Evolutionary conservation across 2,113 vertebrate species (phyloP).

Genomic region (Bujurquina vittata): DNA sequence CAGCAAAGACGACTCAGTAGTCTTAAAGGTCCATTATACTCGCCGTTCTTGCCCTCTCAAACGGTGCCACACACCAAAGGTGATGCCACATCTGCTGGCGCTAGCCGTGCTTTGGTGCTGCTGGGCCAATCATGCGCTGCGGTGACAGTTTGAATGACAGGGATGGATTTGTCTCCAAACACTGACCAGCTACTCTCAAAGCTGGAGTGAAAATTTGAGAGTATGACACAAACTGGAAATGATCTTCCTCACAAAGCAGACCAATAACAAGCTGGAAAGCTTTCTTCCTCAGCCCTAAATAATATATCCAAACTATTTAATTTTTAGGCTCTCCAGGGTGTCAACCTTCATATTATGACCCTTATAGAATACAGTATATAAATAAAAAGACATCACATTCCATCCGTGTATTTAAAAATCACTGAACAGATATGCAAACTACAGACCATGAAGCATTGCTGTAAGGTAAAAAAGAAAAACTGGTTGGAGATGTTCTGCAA

Average conservation of each 20-base stretch:
- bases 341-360: background rate
- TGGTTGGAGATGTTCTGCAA: constrained; percentile 30
- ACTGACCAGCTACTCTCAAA: too few relatives aligned
- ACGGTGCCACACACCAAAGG: too few relatives aligned
- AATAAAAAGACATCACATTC: background rate
- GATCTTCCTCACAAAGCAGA: background rate
- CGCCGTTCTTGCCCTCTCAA: too few relatives aligned
- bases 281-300: background rate
- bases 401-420: background rate
- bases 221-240: too few relatives aligned
- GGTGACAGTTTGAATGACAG: background rate
- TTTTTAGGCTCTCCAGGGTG: background rate
- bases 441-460: background rate
- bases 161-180: background rate
- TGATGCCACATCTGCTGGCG: background rate
- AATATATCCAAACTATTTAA: background rate
- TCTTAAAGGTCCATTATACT: background rate
- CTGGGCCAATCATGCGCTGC: rapidly evolving
- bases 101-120: background rate
- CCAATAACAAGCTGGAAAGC: background rate
- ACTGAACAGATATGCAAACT: background rate
- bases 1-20: background rate
- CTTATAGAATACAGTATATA: background rate
- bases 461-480: too few relatives aligned
- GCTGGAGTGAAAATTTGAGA: too few relatives aligned